phyloP scores from a whole-genome alignment of 2,113 vertebrate species.

The Melanostigma gelatinosum region DNA sequence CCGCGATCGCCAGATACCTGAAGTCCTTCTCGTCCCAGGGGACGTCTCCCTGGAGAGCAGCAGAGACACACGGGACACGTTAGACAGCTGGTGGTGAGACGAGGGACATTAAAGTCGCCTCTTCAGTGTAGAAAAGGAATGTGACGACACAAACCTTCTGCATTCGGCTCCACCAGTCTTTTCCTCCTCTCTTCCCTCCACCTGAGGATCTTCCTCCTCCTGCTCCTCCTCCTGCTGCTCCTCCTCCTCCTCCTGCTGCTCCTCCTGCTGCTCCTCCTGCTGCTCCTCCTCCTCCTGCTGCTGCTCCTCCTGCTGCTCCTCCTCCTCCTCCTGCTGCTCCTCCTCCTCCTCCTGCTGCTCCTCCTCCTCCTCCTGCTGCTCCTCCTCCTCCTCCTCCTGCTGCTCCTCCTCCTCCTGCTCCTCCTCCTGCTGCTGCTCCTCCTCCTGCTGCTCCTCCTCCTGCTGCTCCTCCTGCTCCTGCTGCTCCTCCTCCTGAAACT shows the following conservation, averaged over 20 bases:
- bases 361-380: neutral
- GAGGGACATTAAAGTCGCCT: no score
- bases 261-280: conserved; percentile 34
- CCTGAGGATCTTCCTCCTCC: conserved; percentile 48
- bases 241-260: conserved; percentile 12
- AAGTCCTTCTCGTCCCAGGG: conserved; percentile 87
- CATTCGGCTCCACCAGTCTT: conserved; percentile 81
- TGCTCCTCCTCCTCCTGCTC: conserved; percentile 28
- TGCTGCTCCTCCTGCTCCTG: neutral
- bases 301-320: conserved; percentile 32
- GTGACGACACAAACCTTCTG: conserved; percentile 64
- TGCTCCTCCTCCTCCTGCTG: conserved; percentile 3
- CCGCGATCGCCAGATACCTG: conserved; percentile 65
- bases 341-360: conserved; percentile 32
- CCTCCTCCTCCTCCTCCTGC: conserved; percentile 6
- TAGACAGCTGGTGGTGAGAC: no score
- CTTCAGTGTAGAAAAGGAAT: neutral
- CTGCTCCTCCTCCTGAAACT: conserved; percentile 65
- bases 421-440: conserved; percentile 38
- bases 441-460: conserved; percentile 9
- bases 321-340: conserved; percentile 10
- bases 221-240: conserved; percentile 11
- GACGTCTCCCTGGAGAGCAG: conserved; percentile 79
- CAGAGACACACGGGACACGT: neutral
- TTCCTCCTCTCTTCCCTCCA: conserved; percentile 68